These are phyloP conservation scores for Rhingia rostrata DNA, from an alignment of 2,888 invertebrate genomes.

Conservation along the genomic window DNA sequence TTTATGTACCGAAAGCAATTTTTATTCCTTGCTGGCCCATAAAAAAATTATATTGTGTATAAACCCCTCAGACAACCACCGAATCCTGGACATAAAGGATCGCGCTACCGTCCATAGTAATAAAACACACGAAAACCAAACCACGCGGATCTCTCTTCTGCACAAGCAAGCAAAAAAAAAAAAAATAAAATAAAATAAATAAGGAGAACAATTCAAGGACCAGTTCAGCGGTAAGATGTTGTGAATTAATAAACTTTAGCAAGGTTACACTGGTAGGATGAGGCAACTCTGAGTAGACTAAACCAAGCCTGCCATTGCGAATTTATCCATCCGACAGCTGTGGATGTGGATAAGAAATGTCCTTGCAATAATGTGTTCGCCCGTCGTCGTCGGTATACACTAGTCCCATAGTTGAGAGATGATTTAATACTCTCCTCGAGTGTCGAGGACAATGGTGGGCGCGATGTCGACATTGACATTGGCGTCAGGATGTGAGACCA, in stretches of 20 bases:
- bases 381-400: conserved; percentile 1
- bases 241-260: conserved; percentile 57
- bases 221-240: conserved; percentile 42
- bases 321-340: conserved; percentile 33
- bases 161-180: neutral
- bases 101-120: neutral
- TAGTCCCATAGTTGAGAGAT: conserved; percentile 5
- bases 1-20: conserved; percentile 66
- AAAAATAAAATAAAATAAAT: neutral
- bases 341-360: conserved; percentile 37
- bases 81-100: conserved; percentile 29
- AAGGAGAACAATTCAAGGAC: neutral
- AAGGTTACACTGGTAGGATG: conserved; percentile 26
- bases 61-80: conserved; percentile 51
- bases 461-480: conserved; percentile 57
- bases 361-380: conserved; percentile 35
- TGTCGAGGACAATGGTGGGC: conserved; percentile 40
- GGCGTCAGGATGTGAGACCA: conserved; percentile 39
- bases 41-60: conserved; percentile 43
- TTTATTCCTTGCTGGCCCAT: conserved; percentile 67
- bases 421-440: conserved; percentile 29
- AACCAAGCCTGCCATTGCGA: neutral
- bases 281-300: neutral
- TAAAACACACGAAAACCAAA: conserved; percentile 13
- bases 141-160: conserved; percentile 1